Evolutionary conservation across 1,140 invertebrate genomes (phyloP), one percentile per base, ranked within the genome.

Genomic region (Monochamus saltuarius): DNA sequence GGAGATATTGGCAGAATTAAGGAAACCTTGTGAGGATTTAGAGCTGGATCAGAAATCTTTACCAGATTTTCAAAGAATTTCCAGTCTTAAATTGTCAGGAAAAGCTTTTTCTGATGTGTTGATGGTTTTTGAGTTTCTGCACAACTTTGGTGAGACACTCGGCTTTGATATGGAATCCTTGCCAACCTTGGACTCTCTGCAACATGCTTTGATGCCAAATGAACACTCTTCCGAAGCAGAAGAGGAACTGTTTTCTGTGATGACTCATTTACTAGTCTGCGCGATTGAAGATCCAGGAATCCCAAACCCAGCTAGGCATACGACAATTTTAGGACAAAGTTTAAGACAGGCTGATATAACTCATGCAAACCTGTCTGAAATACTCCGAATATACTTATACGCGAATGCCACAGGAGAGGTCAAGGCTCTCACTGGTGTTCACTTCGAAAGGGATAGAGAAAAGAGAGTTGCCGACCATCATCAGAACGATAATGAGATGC

Each of bases 251-350:
- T 71, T 96, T 11, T 92, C 89, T 14, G 88, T 97, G 7, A 85
- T 97, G 77, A 92, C 90, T 4, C 93, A 96, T 78, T 78, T 98
- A 0, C 78, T 97, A 6, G 89, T 94, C 1, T 94, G 93, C 76
- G 94, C 94, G 37, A 94, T 98, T 50, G 88, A 95, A 79, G 95
- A 98, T 80, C 94, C 95, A 0, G 95, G 95, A 0, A 91, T 97
- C 29, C 92, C 93, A 0, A 92, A 94, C 74, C 90, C 90, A 0
- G 89, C 89, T 0, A 78, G 91, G 4, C 90, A 94, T 71, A 91
- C 91, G 0, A 97, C 94, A 0, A 82, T 92, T 2, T 79, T 97
- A 0, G 92, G 92, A 0, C 94, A 97, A 75, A 94, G 92, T 62
- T 81, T 97, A 4, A 87, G 91, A 22, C 92, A 96, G 73, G 91